A percentile compares a stretch with the other conserved stretches of the same genome.
Evolutionary conservation across 2,888 invertebrate genomes (phyloP).

Genomic region (Scaeva pyrastri): DNA sequence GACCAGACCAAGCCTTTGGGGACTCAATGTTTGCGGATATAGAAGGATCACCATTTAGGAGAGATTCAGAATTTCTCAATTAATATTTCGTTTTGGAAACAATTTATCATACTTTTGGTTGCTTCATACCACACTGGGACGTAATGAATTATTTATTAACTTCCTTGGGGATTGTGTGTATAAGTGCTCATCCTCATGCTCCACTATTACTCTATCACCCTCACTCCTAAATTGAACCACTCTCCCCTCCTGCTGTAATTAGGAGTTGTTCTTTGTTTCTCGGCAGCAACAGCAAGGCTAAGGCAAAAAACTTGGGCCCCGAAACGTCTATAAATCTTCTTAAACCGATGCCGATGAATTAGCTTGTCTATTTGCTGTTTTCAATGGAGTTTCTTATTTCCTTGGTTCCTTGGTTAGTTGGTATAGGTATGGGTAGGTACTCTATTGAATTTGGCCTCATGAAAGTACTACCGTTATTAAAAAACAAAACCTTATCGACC

Average conservation of each 20-base stretch:
- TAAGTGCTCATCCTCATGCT: background rate
- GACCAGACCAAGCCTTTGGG: slow-evolving; percentile 3
- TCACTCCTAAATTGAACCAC: too few species aligned
- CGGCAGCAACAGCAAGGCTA: background rate
- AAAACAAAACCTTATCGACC: slow-evolving; percentile 34
- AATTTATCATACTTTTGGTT: slow-evolving; percentile 73
- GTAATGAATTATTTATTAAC: slow-evolving; percentile 69
- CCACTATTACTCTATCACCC: too few species aligned
- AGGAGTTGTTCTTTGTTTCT: slow-evolving; percentile 58
- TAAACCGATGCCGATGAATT: slow-evolving; percentile 68
- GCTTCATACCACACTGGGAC: slow-evolving; percentile 40
- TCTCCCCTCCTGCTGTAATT: slow-evolving; percentile 44
- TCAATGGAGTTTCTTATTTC: slow-evolving; percentile 29
- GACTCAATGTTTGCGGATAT: slow-evolving; percentile 33
- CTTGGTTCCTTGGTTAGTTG: too few species aligned
- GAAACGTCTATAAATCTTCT: slow-evolving; percentile 58
- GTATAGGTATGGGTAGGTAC: background rate
- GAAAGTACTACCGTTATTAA: background rate
- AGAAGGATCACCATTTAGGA: slow-evolving; percentile 35
- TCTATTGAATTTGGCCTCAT: slow-evolving; percentile 54
- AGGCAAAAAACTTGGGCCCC: slow-evolving; percentile 1
- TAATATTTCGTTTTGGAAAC: slow-evolving; percentile 66
- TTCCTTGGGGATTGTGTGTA: slow-evolving; percentile 54
- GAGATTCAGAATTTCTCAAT: slow-evolving; percentile 50
- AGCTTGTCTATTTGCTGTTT: slow-evolving; percentile 54